Conservation (phyloP, 23 tunicate species). For the Ascidia mentula region DNA sequence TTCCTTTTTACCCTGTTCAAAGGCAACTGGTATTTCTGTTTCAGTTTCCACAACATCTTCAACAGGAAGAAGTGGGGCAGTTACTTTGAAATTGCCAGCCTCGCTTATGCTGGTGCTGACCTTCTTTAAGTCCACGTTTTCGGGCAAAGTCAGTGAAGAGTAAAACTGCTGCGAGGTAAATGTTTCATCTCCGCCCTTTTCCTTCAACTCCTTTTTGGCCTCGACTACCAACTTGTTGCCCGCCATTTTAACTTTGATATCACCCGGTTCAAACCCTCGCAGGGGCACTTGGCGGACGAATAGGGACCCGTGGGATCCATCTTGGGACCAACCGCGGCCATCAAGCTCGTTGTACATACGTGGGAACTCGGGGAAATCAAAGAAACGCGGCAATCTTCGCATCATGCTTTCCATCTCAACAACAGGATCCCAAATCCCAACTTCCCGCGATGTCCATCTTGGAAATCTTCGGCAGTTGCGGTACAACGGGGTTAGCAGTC, state of each 20-base stretch:
- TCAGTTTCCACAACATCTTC: neutral
- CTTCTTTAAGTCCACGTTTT: neutral
- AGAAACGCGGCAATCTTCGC: neutral
- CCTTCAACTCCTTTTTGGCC: neutral
- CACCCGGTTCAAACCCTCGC: neutral
- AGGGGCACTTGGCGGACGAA: neutral
- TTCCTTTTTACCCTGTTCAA: too few species aligned
- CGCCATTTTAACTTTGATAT: neutral
- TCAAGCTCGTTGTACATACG: neutral
- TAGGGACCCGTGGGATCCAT: neutral
- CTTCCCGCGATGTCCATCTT: neutral
- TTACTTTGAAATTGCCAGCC: neutral
- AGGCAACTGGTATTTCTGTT: neutral
- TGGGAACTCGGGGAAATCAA: neutral
- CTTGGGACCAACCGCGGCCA: neutral
- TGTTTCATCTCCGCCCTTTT: neutral
- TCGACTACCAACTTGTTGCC: neutral
- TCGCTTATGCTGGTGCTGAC: neutral
- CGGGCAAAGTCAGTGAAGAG: neutral
- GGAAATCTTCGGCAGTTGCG: neutral
- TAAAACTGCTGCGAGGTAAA: neutral
- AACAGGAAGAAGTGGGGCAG: neutral
- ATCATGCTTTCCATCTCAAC: slow-evolving; percentile 2
- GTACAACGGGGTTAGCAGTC: neutral
- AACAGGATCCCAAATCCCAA: neutral